A percentile compares a stretch with the other conserved stretches of the same genome.
phyloP scores from a whole-genome alignment of 2,888 invertebrate species.

The Erpobdella octoculata region DNA sequence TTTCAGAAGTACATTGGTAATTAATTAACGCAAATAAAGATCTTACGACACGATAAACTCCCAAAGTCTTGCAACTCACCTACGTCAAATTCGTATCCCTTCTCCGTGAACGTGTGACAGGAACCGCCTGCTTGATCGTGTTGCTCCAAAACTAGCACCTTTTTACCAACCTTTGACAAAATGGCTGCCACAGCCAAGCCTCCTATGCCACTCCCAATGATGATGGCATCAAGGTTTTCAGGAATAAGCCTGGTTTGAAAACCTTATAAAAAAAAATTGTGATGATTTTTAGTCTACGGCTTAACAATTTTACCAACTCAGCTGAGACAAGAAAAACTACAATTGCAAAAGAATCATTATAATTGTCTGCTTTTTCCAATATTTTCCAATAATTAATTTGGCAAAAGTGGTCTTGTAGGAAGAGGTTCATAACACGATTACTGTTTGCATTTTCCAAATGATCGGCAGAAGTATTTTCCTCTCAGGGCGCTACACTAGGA shows the following conservation, averaged over 20 bases:
- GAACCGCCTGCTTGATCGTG: slow-evolving; percentile 53
- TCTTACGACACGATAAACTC: too few relatives aligned
- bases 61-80: too few relatives aligned
- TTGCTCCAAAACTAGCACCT: slow-evolving; percentile 52
- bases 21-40: background rate
- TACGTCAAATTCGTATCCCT: slow-evolving; percentile 54
- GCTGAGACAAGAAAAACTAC: too few relatives aligned
- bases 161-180: slow-evolving; percentile 48
- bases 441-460: too few relatives aligned
- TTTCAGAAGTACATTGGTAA: background rate
- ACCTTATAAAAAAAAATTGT: slow-evolving; percentile 39
- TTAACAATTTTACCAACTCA: too few relatives aligned
- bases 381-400: too few relatives aligned
- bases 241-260: slow-evolving; percentile 45
- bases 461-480: too few relatives aligned
- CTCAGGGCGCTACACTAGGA: too few relatives aligned
- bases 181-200: slow-evolving; percentile 48
- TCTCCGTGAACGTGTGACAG: slow-evolving; percentile 52
- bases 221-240: slow-evolving; percentile 48
- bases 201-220: slow-evolving; percentile 53
- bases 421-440: too few relatives aligned
- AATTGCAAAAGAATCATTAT: too few relatives aligned
- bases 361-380: too few relatives aligned
- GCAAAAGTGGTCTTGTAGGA: too few relatives aligned
- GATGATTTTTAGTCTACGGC: background rate